Base-by-base conservation (phyloP, 2,113 vertebrate species). In the Clarias macrocephalus region DNA sequence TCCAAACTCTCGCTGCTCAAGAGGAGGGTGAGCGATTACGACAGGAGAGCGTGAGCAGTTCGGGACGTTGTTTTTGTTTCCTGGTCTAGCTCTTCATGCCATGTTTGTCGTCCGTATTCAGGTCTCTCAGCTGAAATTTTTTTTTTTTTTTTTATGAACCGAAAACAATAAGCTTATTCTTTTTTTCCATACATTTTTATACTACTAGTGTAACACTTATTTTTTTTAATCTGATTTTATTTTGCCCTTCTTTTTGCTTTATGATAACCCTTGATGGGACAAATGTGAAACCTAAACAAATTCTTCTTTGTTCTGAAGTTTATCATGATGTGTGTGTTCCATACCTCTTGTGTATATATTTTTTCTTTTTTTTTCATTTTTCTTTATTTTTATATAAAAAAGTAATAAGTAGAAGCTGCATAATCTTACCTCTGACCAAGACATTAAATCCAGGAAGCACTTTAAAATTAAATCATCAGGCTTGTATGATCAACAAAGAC, bases 1-100 rank as follows among this genome's bases (percentile, higher is more conserved):
- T 92, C 92, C 80, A 97, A 96, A 91, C 93, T 98, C 80, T 95
- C 96, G 0, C 95, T 97, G 89, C 94, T 98, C 93, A 98, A 98
- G 92, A 94, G 85, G 85, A 97, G 93, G 95, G 96, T 98, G 89
- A 94, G 91, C 12, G 95, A 97, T 65, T 98, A 97, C 37, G 97
- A 98, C 83, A 93, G 85, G 65, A 91, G 95, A 66, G 89, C 91
- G 0, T 96, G 88, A 95, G 85, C 57, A 65, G 3, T 42, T 28
- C 25, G 21, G 23, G 33, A 48, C 28, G 23, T 16, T 33, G 6
- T 23, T 25, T 80, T n/a, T 66, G 8, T 83, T 77, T 80, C 48
- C 25, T 23, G 72, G 16, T 54, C 42, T 28, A 68, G 57, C 66
- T 56, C 23, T 52, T 75, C 68, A 18, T 28, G 76, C 16, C 33